Evolutionary conservation across 2,113 vertebrate genomes (phyloP).

Genomic region (Pitta sordida): DNA sequence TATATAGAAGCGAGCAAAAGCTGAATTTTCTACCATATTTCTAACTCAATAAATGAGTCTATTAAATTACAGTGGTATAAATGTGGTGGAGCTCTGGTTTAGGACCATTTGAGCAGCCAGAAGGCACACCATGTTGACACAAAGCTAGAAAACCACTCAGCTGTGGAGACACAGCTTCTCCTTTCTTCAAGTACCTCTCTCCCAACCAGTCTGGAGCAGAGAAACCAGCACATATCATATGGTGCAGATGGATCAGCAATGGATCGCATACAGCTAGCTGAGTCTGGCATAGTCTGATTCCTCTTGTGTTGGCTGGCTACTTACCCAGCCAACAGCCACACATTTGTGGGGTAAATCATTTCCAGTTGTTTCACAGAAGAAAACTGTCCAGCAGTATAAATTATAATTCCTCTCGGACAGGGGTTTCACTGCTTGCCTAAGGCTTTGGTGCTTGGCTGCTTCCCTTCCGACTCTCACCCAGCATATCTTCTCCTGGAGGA

Average conservation of each 20-base stretch:
- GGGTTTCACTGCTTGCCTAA: not conserved
- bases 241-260: conserved; percentile 51
- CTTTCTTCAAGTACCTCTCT: conserved; percentile 22
- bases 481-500: not conserved
- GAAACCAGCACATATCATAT: conserved; percentile 55
- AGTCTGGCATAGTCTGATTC: conserved; percentile 59
- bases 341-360: conserved; percentile 65
- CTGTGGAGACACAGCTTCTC: conserved; percentile 43
- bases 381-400: conserved; percentile 33
- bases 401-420: not conserved
- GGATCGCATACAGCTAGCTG: conserved; percentile 41
- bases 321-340: conserved; percentile 59
- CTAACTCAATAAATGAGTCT: not conserved
- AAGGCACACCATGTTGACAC: not conserved
- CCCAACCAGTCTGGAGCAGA: conserved; percentile 48
- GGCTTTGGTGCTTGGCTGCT: not conserved
- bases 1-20: not conserved
- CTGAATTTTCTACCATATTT: not conserved
- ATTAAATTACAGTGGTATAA: not conserved
- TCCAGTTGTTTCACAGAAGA: conserved; percentile 65
- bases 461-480: not conserved
- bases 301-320: conserved; percentile 60
- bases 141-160: conserved; percentile 11
- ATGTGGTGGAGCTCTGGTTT: not conserved
- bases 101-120: not conserved